Evolutionary conservation across 2,797 vertebrate genomes (phyloP).

Genomic region (Pogoniulus pusillus): DNA sequence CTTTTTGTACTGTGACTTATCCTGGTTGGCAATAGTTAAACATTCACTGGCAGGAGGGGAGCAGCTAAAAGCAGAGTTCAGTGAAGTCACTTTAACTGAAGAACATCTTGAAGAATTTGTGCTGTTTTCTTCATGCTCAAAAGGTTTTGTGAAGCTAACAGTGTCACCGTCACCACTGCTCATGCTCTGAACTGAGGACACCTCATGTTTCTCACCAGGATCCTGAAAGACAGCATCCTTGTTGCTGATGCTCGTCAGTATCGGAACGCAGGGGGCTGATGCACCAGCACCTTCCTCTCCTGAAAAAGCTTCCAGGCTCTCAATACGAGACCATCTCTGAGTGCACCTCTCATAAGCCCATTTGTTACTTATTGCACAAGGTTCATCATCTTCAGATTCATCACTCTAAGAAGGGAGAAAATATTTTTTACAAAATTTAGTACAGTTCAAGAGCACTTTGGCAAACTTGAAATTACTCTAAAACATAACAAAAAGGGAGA

Average conservation of each 20-base stretch:
- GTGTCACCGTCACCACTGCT: constrained; percentile 83
- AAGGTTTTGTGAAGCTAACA: constrained; percentile 54
- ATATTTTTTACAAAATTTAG: not conserved
- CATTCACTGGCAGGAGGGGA: constrained; percentile 73
- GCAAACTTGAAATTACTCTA: not conserved
- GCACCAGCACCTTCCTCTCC: constrained; percentile 21
- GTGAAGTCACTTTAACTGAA: constrained; percentile 69
- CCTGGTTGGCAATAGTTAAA: constrained; percentile 67
- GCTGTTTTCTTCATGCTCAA: constrained; percentile 72
- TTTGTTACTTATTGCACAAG: constrained; percentile 85
- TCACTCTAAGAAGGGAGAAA: constrained; percentile 75
- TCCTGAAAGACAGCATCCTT: constrained; percentile 51
- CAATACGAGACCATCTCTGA: constrained; percentile 79
- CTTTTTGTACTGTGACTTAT: constrained; percentile 77
- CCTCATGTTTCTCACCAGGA: constrained; percentile 73
- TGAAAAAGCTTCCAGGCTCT: constrained; percentile 42
- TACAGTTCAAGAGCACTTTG: not conserved
- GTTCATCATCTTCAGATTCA: constrained; percentile 81
- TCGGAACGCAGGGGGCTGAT: constrained; percentile 41
- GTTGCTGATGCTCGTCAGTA: constrained; percentile 36
- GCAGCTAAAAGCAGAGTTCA: constrained; percentile 73
- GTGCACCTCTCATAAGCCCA: constrained; percentile 83
- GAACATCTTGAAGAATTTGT: constrained; percentile 79
- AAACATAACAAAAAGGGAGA: not conserved
- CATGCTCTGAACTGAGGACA: constrained; percentile 80